A percentile compares a stretch with the other conserved stretches of the same genome.
Evolutionary conservation across 2,888 invertebrate genomes (phyloP).

Genomic region (Cybosia mesomella): DNA sequence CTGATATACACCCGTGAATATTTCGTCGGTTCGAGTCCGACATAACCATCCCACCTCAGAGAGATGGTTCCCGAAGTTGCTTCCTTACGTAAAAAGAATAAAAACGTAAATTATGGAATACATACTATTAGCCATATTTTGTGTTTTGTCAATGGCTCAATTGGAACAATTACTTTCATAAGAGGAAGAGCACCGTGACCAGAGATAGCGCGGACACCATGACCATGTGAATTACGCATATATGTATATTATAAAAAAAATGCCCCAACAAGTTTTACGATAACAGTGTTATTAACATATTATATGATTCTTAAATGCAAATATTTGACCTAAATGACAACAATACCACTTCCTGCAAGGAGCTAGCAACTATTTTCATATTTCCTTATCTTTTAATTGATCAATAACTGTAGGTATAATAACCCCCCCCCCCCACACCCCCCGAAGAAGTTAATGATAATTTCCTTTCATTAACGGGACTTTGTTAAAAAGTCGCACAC

Average conservation of each 20-base stretch:
- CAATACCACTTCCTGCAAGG: conserved; percentile 4
- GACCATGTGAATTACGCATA: not conserved
- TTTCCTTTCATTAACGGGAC: conserved; percentile 3
- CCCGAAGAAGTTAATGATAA: not conserved
- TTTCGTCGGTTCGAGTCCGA: not conserved
- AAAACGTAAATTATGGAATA: not conserved
- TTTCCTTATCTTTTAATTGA: not conserved
- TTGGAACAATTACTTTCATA: conserved; percentile 4
- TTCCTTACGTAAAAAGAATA: not conserved
- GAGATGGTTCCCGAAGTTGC: not conserved
- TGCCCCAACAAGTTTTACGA: not conserved
- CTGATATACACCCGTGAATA: not conserved
- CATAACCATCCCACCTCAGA: not conserved
- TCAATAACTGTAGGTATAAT: not conserved
- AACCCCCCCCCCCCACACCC: too few species aligned
- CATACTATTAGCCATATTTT: not conserved
- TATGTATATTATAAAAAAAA: not conserved
- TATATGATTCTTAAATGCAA: conserved; percentile 6
- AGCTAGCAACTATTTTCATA: conserved; percentile 2
- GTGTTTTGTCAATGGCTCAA: not conserved
- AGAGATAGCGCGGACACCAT: not conserved
- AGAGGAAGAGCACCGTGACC: not conserved
- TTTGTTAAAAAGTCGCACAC: not conserved
- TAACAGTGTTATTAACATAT: not conserved
- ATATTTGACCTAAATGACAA: conserved; percentile 4